These are phyloP conservation scores for Morone chrysops DNA, from an alignment of 2,113 vertebrate species.

Conservation along the genomic window DNA sequence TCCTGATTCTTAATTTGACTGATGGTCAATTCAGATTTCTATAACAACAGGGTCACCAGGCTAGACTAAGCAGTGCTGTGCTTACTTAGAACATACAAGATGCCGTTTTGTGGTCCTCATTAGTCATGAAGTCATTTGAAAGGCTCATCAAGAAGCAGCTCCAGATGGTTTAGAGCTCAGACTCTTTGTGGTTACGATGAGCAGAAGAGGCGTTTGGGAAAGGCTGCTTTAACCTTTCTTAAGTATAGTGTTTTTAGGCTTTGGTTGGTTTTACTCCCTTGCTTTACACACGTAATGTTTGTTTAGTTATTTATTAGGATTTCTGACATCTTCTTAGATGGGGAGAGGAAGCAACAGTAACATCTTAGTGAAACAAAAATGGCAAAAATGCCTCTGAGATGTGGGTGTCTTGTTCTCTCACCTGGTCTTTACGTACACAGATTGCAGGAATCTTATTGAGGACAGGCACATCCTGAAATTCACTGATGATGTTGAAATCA, in stretches of 20 bases:
- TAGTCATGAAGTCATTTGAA: conserved; percentile 61
- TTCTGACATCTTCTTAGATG: neutral
- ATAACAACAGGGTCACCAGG: neutral
- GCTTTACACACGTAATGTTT: conserved; percentile 17
- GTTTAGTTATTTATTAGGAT: conserved; percentile 2
- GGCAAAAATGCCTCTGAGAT: conserved; percentile 12
- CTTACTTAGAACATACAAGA: conserved; percentile 17
- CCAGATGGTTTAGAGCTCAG: conserved; percentile 66
- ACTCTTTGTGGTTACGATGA: conserved; percentile 42
- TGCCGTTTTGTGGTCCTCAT: conserved; percentile 34
- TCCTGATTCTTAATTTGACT: neutral
- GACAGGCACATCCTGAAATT: conserved; percentile 45
- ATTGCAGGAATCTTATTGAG: conserved; percentile 31
- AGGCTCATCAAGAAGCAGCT: conserved; percentile 45
- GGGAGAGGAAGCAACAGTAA: neutral
- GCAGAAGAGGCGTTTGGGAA: conserved; percentile 21
- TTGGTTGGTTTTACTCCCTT: conserved; percentile 28
- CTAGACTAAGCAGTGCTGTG: neutral
- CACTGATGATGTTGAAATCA: conserved; percentile 35
- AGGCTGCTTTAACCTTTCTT: conserved; percentile 51
- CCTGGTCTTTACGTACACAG: conserved; percentile 10
- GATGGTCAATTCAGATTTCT: neutral
- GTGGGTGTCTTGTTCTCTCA: conserved; percentile 14
- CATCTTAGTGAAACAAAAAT: neutral
- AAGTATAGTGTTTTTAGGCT: conserved; percentile 11